Evolutionary conservation across 2,113 vertebrate genomes (phyloP).

Genomic region (Solea solea): DNA sequence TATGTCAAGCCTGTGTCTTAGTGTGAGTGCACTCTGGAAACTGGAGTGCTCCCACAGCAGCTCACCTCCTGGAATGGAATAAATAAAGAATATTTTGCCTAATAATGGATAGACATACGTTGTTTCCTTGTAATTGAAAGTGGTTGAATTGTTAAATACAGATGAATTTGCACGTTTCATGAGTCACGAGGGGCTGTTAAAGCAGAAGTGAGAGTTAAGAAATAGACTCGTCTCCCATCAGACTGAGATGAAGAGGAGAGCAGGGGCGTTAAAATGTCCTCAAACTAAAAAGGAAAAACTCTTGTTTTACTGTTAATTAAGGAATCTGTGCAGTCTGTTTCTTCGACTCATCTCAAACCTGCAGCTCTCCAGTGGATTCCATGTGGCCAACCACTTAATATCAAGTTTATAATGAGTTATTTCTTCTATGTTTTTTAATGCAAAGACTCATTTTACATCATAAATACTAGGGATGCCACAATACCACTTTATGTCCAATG

Average conservation of each 20-base stretch:
- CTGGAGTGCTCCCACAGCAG: not conserved
- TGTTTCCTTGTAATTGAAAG: not conserved
- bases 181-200: not conserved
- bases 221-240: not conserved
- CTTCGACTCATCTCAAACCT: not conserved
- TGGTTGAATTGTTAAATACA: not conserved
- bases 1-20: constrained; percentile 6
- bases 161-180: no score
- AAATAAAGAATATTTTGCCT: not conserved
- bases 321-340: not conserved
- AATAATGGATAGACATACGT: not conserved
- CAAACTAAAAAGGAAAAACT: not conserved
- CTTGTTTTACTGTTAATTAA: not conserved
- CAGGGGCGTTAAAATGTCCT: not conserved
- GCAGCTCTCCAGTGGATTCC: no score
- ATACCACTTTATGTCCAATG: no score
- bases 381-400: no score
- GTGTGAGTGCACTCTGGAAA: not conserved
- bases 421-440: no score
- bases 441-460: no score
- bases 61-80: not conserved
- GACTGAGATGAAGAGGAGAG: not conserved
- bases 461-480: no score
- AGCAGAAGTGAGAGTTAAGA: not conserved
- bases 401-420: no score